Evolutionary conservation across 2,113 vertebrate species (phyloP).

Genomic region (Zonotrichia leucophrys): DNA sequence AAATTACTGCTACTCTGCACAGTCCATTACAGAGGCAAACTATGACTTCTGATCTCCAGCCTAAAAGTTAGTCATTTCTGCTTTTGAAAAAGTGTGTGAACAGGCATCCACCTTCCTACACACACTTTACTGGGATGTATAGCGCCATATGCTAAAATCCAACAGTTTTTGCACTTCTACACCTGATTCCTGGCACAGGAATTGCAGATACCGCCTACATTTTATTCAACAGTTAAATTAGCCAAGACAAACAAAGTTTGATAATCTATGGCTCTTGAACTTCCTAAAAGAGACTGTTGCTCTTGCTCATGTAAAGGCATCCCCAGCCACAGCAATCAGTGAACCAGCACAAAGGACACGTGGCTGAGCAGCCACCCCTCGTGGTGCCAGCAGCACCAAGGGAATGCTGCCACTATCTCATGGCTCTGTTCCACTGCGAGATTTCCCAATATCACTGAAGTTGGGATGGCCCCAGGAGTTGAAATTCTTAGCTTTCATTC

Average conservation of each 20-base stretch:
- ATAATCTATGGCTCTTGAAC: not conserved
- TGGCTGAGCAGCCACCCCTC: not conserved
- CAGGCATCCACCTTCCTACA: not conserved
- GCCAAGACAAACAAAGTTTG: not conserved
- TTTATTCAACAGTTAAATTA: not conserved
- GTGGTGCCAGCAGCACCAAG: not conserved
- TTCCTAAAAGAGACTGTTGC: not conserved
- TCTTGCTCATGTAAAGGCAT: not conserved
- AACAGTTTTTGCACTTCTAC: not conserved
- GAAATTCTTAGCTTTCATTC: not conserved
- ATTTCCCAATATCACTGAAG: not conserved
- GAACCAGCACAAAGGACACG: fast-evolving
- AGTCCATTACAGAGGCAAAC: not conserved
- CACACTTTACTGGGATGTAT: fast-evolving
- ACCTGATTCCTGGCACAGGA: not conserved
- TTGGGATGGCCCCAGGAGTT: not conserved
- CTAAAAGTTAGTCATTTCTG: not conserved
- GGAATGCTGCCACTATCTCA: not conserved
- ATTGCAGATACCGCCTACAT: not conserved
- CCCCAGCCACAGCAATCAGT: not conserved
- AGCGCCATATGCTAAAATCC: not conserved
- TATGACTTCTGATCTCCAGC: not conserved
- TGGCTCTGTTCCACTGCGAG: not conserved
- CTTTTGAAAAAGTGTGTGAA: not conserved
- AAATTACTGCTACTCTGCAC: not conserved